A percentile compares a stretch with the other conserved stretches of the same genome.
Conservation (phyloP, 2,888 invertebrate genomes). For the Lycophotia porphyrea region DNA sequence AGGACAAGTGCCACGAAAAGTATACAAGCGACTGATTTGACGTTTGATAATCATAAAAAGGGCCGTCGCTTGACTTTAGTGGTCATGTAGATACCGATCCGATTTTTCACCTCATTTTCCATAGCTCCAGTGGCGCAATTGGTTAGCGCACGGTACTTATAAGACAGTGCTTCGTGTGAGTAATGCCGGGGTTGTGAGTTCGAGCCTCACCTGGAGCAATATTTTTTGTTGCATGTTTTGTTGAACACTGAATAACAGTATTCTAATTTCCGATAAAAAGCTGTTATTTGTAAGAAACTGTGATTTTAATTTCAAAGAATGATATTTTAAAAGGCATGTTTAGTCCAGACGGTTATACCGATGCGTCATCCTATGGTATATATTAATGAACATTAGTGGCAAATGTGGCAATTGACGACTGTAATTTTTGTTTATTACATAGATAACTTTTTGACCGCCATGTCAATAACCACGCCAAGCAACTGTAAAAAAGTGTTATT, state of each 20-base stretch:
- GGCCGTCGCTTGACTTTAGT: slow-evolving; percentile 80
- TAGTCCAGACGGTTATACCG: not conserved
- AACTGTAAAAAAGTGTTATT: no score
- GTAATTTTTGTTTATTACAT: not conserved
- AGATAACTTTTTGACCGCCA: no score
- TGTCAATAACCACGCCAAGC: no score
- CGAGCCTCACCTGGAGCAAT: slow-evolving; percentile 99
- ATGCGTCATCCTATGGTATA: not conserved
- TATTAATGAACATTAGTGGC: not conserved
- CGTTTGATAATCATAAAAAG: slow-evolving; percentile 76
- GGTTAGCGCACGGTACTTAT: slow-evolving; percentile 99
- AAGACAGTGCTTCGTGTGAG: slow-evolving; percentile 97
- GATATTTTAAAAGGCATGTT: not conserved
- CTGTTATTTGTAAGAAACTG: not conserved
- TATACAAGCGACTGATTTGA: slow-evolving; percentile 72
- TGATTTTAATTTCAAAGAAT: not conserved
- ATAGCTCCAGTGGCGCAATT: slow-evolving; percentile 99
- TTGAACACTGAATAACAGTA: not conserved
- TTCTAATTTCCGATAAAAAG: not conserved
- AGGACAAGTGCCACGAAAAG: slow-evolving; percentile 57
- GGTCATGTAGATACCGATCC: slow-evolving; percentile 63
- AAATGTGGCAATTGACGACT: not conserved
- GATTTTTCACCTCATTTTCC: slow-evolving; percentile 73
- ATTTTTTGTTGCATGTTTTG: slow-evolving; percentile 75
- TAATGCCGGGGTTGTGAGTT: slow-evolving; percentile 99